Base-by-base conservation (phyloP, 1,140 invertebrate genomes). In the Harpegnathos saltator region DNA sequence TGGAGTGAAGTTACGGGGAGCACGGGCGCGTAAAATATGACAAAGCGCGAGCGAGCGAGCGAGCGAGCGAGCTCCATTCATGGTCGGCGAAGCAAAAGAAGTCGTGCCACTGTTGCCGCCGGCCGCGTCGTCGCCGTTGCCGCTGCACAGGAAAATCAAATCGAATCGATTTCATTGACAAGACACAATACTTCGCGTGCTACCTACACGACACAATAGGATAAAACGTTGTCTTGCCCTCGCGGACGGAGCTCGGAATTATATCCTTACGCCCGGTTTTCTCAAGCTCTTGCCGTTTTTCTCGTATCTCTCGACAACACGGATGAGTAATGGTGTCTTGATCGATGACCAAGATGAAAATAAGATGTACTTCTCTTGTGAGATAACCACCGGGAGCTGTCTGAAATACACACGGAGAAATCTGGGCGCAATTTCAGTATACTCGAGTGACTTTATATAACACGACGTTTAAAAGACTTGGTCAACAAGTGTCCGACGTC, bases 11-110 rank as follows among this genome's bases (percentile, higher is more conserved):
- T 73, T 78, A 73, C 78, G 56, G 65, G 65, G 52, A n/a, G n/a
- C 61, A 63, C 7, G 54, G 74, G 62, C 74, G 81, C 81, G 84
- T 84, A 72, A 89, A 89, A 87, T 87, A 88, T 62, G 85, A 82
- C 81, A 84, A 88, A 84, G 74, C 66, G 52, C 71, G 58, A 29
- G 77, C 48, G 48, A n/a, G 62, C 63, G 63, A 66, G 62, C 71
- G 5, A 50, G 38, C 81, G 71, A n/a, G n/a, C n/a, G n/a, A n/a
- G 24, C 68, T 56, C 80, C 65, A 90, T 90, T 90, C 83, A 77
- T 62, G 73, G 69, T 44, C 75, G 72, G 22, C 59, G 74, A 82
- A 84, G 77, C 82, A 83, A 48, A 74, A 88, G 72, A 61, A 86
- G 83, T 85, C 75, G 65, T 44, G 65, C n/a, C n/a, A 5, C 54